These are phyloP conservation scores for Sturnus vulgaris DNA, from an alignment of 2,113 vertebrate genomes.

Conservation along the genomic window DNA sequence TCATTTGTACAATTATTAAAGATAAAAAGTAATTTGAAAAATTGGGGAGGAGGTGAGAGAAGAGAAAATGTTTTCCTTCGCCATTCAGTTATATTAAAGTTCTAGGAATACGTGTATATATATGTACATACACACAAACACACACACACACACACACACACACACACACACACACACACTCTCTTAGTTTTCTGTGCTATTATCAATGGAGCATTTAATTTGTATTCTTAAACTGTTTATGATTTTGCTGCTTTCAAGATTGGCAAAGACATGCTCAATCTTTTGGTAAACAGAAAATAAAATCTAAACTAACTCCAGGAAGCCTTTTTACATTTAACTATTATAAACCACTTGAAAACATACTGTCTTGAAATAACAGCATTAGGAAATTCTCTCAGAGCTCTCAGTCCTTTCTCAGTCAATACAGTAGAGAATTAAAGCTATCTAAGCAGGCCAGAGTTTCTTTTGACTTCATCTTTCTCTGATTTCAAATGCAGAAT, in stretches of 20 bases:
- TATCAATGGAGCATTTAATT: background rate
- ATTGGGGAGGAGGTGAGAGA: fast-evolving
- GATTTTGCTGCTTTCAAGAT: background rate
- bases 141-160: no score
- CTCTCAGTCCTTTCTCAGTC: background rate
- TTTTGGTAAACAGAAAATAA: background rate
- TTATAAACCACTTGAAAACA: background rate
- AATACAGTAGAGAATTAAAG: background rate
- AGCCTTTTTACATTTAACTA: background rate
- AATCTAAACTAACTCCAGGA: background rate
- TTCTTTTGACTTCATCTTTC: background rate
- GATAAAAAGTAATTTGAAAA: background rate
- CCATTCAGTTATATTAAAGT: background rate
- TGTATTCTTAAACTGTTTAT: background rate
- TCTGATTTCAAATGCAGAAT: background rate
- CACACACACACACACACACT: fast-evolving
- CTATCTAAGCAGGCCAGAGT: background rate
- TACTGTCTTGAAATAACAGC: background rate
- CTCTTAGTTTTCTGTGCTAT: background rate
- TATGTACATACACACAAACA: no score
- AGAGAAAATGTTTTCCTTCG: background rate
- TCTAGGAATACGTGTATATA: background rate
- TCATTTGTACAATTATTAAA: background rate
- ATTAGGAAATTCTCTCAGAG: background rate
- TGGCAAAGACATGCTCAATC: background rate